Conservation (phyloP, 2,888 invertebrate genomes). For the Griposia aprilina region DNA sequence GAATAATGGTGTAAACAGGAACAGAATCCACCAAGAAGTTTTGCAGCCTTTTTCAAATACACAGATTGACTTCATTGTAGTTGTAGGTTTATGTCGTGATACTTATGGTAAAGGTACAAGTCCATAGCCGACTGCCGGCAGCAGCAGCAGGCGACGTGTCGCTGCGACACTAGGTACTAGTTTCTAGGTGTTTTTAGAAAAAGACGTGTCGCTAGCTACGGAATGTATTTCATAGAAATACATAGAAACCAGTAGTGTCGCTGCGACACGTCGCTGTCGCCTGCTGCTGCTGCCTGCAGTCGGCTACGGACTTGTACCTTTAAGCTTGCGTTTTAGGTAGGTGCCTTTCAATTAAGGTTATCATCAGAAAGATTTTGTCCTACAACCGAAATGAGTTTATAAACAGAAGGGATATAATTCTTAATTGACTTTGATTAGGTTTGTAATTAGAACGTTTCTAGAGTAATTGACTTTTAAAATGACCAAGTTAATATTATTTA, state of each 20-base stretch:
- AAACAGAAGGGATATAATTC: background rate
- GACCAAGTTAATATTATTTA: background rate
- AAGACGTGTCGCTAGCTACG: no score
- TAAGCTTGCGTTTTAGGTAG: background rate
- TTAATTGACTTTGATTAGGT: background rate
- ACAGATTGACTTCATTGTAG: background rate
- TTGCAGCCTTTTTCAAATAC: background rate
- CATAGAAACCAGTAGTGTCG: no score
- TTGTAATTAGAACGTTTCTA: background rate
- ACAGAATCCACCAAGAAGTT: background rate
- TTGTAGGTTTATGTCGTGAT: no score
- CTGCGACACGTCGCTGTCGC: no score
- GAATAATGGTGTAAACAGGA: background rate
- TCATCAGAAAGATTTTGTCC: background rate
- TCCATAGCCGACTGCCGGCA: no score
- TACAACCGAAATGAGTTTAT: background rate
- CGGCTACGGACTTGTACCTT: no score
- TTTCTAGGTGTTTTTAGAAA: no score
- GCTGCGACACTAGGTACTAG: no score
- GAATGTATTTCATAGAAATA: no score
- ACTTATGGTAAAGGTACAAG: no score
- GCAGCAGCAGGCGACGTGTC: no score
- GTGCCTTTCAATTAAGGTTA: background rate
- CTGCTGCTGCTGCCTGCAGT: no score
- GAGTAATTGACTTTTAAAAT: slow-evolving; percentile 2